Conservation (phyloP, 2,888 invertebrate genomes). For the Rhyacophila evoluta region DNA sequence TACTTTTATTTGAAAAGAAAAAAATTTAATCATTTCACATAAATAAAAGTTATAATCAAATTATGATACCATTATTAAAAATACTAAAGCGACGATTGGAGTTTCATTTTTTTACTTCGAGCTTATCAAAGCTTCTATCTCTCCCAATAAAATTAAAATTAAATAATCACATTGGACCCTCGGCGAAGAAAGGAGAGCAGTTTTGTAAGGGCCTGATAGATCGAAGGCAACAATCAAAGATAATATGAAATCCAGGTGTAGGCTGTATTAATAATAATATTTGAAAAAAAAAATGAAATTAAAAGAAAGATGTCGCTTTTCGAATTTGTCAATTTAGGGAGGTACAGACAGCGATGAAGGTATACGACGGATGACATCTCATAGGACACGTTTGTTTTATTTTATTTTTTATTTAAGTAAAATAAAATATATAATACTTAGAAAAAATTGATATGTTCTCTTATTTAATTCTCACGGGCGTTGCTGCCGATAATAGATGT, state of each 20-base stretch:
- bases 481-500: too few species aligned
- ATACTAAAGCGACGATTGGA: background rate
- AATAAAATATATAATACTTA: too few species aligned
- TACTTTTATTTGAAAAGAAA: too few species aligned
- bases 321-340: conserved; percentile 47
- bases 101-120: background rate
- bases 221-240: background rate
- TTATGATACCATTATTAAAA: background rate
- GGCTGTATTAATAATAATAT: conserved; percentile 28
- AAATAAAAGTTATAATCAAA: too few species aligned
- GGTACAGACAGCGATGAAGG: conserved; percentile 48
- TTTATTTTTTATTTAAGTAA: too few species aligned
- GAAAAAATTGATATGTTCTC: too few species aligned
- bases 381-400: too few species aligned
- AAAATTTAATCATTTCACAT: too few species aligned
- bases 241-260: background rate
- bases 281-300: conserved; percentile 25
- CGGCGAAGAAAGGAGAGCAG: conserved; percentile 35
- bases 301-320: conserved; percentile 28
- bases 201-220: conserved; percentile 32
- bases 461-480: too few species aligned
- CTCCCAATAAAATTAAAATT: background rate
- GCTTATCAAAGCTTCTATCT: background rate
- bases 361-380: conserved; percentile 26
- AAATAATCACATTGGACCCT: conserved; percentile 29